These are phyloP conservation scores for Antechinus flavipes DNA, from an alignment of 2,113 vertebrate genomes.

Conservation along the genomic window DNA sequence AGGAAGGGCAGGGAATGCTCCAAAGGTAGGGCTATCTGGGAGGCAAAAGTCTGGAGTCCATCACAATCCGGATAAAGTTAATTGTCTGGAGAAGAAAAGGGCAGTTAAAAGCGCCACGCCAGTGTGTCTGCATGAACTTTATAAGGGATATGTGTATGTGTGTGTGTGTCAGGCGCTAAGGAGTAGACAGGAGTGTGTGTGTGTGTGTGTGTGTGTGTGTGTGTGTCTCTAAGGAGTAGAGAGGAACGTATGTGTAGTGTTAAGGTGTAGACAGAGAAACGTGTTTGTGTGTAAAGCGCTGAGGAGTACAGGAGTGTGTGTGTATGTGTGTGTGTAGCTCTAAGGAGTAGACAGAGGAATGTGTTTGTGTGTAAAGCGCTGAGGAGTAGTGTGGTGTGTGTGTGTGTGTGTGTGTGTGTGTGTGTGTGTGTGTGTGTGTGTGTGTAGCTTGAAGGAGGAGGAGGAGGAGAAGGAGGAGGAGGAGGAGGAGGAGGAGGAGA, in stretches of 20 bases:
- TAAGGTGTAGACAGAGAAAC: too few species aligned
- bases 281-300: too few species aligned
- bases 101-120: slow-evolving; percentile 57
- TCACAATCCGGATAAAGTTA: slow-evolving; percentile 76
- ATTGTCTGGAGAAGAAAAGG: slow-evolving; percentile 21
- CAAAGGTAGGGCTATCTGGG: background rate
- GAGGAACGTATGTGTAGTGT: too few species aligned
- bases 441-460: background rate
- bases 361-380: background rate
- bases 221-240: background rate
- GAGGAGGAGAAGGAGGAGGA: slow-evolving; percentile 1
- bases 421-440: too few species aligned
- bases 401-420: too few species aligned
- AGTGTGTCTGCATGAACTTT: slow-evolving; percentile 73
- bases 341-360: too few species aligned
- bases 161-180: too few species aligned
- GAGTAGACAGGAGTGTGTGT: too few species aligned
- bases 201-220: background rate
- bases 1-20: background rate
- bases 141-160: background rate
- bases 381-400: background rate
- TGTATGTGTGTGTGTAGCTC: slow-evolving; percentile 17
- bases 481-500: background rate
- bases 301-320: background rate
- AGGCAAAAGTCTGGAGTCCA: background rate